Percentiles rank a stretch among this genome's conserved stretches.
phyloP scores from a whole-genome alignment of 2,888 invertebrate species.

The Corythucha ciliata region DNA sequence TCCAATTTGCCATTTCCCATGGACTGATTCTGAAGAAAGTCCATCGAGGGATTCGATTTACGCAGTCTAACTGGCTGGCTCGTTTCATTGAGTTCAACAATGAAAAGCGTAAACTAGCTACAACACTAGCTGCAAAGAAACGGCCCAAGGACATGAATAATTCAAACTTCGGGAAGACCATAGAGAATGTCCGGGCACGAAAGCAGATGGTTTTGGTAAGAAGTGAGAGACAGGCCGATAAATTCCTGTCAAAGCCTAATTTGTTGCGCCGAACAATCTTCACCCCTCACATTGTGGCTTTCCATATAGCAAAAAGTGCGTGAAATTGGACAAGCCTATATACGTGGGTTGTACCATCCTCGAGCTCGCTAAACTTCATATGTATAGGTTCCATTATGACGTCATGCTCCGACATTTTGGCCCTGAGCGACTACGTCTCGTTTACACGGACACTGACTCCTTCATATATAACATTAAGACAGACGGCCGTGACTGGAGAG shows the following conservation, averaged over 20 bases:
- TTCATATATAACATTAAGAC: conserved; percentile 14
- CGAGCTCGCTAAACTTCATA: not conserved
- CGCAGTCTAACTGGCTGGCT: conserved; percentile 37
- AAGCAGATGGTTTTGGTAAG: not conserved
- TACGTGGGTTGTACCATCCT: not conserved
- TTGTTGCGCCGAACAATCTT: not conserved
- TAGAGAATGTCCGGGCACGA: conserved; percentile 32
- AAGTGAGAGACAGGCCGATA: not conserved
- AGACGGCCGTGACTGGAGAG: conserved; percentile 3
- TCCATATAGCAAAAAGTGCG: not conserved
- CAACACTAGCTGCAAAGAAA: conserved; percentile 40
- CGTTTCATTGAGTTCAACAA: conserved; percentile 34
- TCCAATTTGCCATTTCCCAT: not conserved
- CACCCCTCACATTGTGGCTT: not conserved
- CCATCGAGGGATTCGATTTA: conserved; percentile 36
- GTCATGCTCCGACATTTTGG: no score
- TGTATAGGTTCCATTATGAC: not conserved
- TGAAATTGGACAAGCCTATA: not conserved
- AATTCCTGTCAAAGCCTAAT: not conserved
- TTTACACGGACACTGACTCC: conserved; percentile 16
- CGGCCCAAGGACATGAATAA: conserved; percentile 42
- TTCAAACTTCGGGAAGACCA: conserved; percentile 40
- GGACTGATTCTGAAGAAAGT: conserved; percentile 38
- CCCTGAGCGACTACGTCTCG: no score
- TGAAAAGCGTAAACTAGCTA: conserved; percentile 30